These are phyloP conservation scores for Phengaris alcon DNA, from an alignment of 2,888 invertebrate species.

Conservation along the genomic window DNA sequence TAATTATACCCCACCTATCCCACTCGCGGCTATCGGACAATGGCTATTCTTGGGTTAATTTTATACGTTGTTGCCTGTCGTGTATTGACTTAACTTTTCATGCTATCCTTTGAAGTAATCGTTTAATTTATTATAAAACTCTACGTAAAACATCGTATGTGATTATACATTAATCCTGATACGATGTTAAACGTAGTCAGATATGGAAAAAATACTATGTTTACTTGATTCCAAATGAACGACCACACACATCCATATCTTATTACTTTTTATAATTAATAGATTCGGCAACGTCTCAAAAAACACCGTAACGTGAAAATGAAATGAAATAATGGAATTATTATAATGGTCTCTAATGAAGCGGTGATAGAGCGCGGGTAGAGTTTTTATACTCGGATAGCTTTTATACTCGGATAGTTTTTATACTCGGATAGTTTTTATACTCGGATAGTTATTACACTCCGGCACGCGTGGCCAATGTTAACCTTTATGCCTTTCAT, in stretches of 20 bases:
- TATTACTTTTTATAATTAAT: slow-evolving; percentile 3
- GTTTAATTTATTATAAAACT: too few relatives aligned
- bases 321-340: slow-evolving; percentile 18
- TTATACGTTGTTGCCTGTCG: background rate
- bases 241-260: background rate
- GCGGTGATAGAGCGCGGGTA: slow-evolving; percentile 9
- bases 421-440: slow-evolving; percentile 39
- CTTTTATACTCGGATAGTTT: slow-evolving; percentile 38
- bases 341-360: slow-evolving; percentile 22
- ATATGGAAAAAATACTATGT: background rate
- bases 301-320: slow-evolving; percentile 21
- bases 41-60: background rate
- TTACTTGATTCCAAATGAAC: background rate
- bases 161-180: background rate
- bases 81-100: background rate
- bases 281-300: background rate
- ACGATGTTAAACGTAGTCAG: background rate
- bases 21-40: slow-evolving; percentile 14
- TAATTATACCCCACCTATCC: slow-evolving; percentile 15
- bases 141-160: too few relatives aligned
- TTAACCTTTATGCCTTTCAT: slow-evolving; percentile 13
- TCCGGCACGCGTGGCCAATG: slow-evolving; percentile 59
- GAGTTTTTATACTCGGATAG: slow-evolving; percentile 38
- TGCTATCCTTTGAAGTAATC: too few relatives aligned
- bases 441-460: slow-evolving; percentile 31